Conservation (phyloP, 2,113 vertebrate genomes). For the Notiomystis cincta region DNA sequence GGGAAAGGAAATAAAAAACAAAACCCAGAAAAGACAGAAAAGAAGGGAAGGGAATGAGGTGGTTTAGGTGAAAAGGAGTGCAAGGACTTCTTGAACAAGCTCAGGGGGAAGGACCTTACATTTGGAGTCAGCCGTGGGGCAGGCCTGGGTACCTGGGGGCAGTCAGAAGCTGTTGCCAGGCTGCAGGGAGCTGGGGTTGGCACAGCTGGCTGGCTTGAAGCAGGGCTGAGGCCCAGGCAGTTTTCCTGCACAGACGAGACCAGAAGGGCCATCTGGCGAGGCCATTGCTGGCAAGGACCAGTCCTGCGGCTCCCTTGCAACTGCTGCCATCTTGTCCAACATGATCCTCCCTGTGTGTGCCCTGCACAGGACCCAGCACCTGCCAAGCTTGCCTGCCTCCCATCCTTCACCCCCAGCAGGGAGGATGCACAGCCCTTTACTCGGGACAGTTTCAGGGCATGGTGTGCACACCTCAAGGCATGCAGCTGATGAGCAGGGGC, state of each 20-base stretch:
- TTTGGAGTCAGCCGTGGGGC: fast-evolving
- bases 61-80: background rate
- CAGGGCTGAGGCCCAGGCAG: background rate
- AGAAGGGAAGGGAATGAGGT: background rate
- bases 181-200: background rate
- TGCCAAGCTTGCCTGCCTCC: background rate
- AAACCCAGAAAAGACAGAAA: background rate
- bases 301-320: background rate
- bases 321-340: background rate
- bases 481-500: background rate
- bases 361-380: background rate
- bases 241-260: background rate
- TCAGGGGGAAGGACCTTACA: background rate
- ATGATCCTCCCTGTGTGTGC: background rate
- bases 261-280: background rate
- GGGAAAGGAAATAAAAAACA: background rate
- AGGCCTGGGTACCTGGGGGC: background rate
- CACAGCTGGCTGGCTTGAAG: background rate
- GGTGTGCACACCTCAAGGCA: background rate
- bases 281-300: background rate
- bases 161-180: background rate
- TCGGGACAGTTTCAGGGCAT: background rate
- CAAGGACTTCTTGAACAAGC: background rate
- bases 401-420: background rate
- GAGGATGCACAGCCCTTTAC: background rate